Evolutionary conservation across 2,888 invertebrate genomes (phyloP).

Genomic region (Meteorus cinctellus): DNA sequence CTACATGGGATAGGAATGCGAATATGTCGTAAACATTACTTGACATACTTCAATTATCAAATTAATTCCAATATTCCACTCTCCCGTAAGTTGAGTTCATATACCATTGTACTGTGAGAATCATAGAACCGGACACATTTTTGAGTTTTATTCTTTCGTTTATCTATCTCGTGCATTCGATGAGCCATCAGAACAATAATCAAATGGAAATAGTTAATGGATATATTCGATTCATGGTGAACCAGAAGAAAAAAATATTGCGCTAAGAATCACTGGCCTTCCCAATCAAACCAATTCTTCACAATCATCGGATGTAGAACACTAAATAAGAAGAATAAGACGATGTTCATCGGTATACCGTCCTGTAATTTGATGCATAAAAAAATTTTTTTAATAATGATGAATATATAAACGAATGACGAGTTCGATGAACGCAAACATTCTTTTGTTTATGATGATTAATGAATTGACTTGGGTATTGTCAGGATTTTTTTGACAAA

Average conservation of each 20-base stretch:
- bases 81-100: conserved; percentile 10
- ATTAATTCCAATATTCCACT: neutral
- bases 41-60: neutral
- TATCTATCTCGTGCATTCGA: conserved; percentile 10
- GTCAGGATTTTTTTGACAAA: no score
- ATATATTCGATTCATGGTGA: neutral
- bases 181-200: neutral
- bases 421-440: neutral
- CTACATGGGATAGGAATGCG: neutral
- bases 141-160: neutral
- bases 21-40: conserved; percentile 11
- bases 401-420: neutral
- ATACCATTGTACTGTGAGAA: conserved; percentile 5
- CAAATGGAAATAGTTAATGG: neutral
- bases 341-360: conserved; percentile 14
- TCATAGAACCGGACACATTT: neutral
- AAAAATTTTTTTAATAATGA: neutral
- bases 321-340: neutral
- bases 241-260: neutral
- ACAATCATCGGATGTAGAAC: neutral
- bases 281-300: neutral
- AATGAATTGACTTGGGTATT: no score
- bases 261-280: neutral
- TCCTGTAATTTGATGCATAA: conserved; percentile 13
- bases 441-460: neutral